Base-by-base conservation (phyloP, 1,140 invertebrate species). In the Drosophila nannoptera region DNA sequence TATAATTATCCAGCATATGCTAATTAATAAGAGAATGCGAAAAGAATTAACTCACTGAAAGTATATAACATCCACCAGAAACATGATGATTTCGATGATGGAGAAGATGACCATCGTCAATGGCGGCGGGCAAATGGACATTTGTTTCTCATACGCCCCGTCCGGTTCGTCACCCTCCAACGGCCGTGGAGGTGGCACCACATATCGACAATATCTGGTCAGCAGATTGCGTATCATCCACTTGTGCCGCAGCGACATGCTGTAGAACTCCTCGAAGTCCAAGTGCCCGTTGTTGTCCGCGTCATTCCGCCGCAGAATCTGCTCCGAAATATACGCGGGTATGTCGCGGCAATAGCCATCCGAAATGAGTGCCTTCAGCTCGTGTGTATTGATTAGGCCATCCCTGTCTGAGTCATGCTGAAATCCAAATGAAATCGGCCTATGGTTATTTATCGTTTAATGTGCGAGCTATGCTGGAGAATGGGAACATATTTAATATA, bases 51-150 rank as follows among this genome's bases (percentile, higher is more conserved):
- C 68, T 90, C 75, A 53, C 90, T 90, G 88, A 62, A 89, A 86
- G 14, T 89, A 69, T 52, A 91, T 90, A 2, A 92, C 92, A 74
- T 95, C 94, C 55, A 93, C 92, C 33, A 93, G 90, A 87, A 94
- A 95, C 77, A 94, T 91, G 48, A 92, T 90, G 33, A 95, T 94
- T 90, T 95, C 94, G 64, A 95, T 88, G 16, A 94, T 81, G 0
- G 94, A 94, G 69, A 95, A 93, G 45, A 94, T 90, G 66, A 97
- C 91, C 94, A 98, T 97, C 73, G 95, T 95, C 38, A 98, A 73
- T 4, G 96, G 94, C 2, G 96, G 96, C 16, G 96, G 96, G 86
- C 92, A 94, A 81, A 96, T 97, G 32, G 92, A 94, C 90, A 97
- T 97, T 86, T 96, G 93, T 77, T 96, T 95, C 82, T 97, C 94